phyloP scores from a whole-genome alignment of 2,888 invertebrate genomes.

The Hydropsyche betteni region DNA sequence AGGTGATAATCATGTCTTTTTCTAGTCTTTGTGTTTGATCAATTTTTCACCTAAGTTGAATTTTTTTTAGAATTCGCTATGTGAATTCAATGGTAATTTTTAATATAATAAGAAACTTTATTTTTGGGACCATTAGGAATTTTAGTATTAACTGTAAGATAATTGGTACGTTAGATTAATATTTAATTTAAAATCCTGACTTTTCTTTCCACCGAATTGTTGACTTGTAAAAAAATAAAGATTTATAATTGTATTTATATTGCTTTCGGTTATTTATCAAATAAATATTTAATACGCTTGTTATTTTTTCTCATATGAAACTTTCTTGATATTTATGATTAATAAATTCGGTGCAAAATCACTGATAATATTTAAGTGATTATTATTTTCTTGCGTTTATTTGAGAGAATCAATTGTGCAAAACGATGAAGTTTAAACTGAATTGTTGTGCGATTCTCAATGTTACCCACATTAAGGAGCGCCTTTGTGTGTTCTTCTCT shows the following conservation, averaged over 20 bases:
- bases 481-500: conserved; percentile 15
- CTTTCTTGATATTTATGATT: background rate
- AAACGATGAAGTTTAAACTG: background rate
- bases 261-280: background rate
- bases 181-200: conserved; percentile 37
- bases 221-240: conserved; percentile 27
- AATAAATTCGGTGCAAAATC: background rate
- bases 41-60: too few relatives aligned
- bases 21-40: conserved; percentile 37
- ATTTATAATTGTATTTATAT: conserved; percentile 26
- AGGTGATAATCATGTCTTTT: background rate
- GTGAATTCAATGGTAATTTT: too few relatives aligned
- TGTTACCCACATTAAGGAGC: conserved; percentile 46
- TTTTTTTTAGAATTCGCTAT: too few relatives aligned
- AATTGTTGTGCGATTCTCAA: conserved; percentile 34
- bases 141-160: conserved; percentile 25
- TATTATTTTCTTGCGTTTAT: background rate
- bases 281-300: conserved; percentile 20
- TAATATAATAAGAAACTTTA: conserved; percentile 35
- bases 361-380: background rate
- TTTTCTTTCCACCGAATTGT: conserved; percentile 47
- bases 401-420: background rate
- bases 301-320: background rate
- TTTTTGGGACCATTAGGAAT: conserved; percentile 47
- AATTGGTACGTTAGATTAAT: background rate